Evolutionary conservation across 1,140 invertebrate genomes (phyloP).

Genomic region (Pogonomyrmex californicus): DNA sequence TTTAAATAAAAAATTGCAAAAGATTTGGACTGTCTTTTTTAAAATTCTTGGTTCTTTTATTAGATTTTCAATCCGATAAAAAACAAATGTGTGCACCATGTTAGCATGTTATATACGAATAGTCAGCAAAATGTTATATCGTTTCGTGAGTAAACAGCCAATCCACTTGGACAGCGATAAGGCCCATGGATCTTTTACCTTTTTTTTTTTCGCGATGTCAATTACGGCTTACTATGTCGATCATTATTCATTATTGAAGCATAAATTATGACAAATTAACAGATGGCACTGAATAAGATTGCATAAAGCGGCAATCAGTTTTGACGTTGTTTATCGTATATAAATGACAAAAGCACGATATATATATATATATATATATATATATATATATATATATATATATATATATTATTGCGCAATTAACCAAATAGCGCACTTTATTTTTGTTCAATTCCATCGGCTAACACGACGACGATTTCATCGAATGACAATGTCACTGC

Average conservation of each 20-base stretch:
- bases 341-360: background rate
- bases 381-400: too few species aligned
- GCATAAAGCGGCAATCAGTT: background rate
- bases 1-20: background rate
- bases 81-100: background rate
- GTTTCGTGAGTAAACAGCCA: background rate
- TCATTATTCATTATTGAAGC: conserved; percentile 15
- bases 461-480: background rate
- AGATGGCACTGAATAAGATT: background rate
- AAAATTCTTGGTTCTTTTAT: background rate
- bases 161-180: background rate
- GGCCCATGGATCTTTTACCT: background rate
- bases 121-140: background rate
- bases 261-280: conserved; percentile 22
- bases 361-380: too few species aligned
- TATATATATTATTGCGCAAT: background rate
- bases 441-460: background rate
- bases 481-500: background rate
- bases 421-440: background rate
- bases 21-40: background rate
- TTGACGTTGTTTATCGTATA: background rate
- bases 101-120: background rate
- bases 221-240: background rate
- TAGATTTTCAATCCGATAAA: background rate
- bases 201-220: background rate